Conservation (phyloP, 2,797 vertebrate species). For the Catamblyrhynchus diadema region DNA sequence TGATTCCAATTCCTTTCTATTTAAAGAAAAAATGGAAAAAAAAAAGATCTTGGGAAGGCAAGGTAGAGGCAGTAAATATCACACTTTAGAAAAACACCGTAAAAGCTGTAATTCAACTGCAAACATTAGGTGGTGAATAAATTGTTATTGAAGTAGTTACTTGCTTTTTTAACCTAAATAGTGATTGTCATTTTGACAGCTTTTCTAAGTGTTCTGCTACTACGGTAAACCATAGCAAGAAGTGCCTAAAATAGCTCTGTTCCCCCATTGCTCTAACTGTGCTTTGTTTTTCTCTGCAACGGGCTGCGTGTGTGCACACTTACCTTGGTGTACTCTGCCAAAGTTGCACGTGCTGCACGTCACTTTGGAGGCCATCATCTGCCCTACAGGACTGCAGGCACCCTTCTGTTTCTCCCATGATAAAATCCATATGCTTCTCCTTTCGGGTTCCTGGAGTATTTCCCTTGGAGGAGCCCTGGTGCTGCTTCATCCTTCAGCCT, state of each 20-base stretch:
- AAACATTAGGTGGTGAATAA: conserved; percentile 40
- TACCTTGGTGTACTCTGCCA: background rate
- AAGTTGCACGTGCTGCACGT: accelerated
- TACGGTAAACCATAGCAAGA: background rate
- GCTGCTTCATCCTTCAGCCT: background rate
- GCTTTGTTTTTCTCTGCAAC: background rate
- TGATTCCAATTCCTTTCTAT: conserved; percentile 36
- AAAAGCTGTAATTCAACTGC: conserved; percentile 52
- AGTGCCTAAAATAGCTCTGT: conserved; percentile 31
- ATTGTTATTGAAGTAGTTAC: conserved; percentile 34
- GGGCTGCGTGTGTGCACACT: background rate
- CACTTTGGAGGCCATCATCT: background rate
- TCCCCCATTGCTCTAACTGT: background rate
- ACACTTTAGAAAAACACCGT: conserved; percentile 28
- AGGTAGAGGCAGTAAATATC: background rate
- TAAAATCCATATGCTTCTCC: background rate
- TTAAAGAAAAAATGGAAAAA: background rate
- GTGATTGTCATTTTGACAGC: conserved; percentile 41
- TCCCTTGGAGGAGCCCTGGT: background rate
- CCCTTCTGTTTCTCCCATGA: background rate
- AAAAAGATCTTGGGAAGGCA: background rate
- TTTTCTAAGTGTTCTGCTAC: conserved; percentile 36
- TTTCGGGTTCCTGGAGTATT: background rate
- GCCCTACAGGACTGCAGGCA: background rate
- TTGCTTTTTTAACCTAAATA: conserved; percentile 47